Base-by-base conservation (phyloP, 1,140 invertebrate genomes). In the Phymorhynchus buccinoides region DNA sequence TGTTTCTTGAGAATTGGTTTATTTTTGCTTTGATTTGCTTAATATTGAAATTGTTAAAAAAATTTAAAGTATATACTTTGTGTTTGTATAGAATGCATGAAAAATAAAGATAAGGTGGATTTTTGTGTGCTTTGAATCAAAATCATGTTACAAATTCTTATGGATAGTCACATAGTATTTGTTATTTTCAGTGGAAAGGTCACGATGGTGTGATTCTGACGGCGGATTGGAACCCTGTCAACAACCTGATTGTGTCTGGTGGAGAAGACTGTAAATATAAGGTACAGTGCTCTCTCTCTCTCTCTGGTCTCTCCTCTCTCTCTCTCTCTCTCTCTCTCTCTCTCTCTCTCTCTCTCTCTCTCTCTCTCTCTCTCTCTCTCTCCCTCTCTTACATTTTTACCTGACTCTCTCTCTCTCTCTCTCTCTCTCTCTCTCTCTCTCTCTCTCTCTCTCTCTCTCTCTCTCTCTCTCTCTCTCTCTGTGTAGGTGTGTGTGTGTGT, bases 251-350 rank as follows among this genome's bases (percentile, higher is more conserved):
- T 78, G 94, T 99, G 37, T 98, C 98, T 41, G 98, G 98, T 1
- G 97, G 96, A 14, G 99, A 99, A 95, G 99, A 99, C 94, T 98
- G 97, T 90, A 95, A 96, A 88, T 99, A 98, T 86, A 98, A 98
- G 95, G 95, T 94, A 83, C 83, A n/a, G 12, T 3, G 12, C 14
- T 62, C 18, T 22, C 4, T 62, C 18, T 62, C 18, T 62, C 18
- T 62, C 18, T 62, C n/a, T n/a, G n/a, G n/a, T n/a, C n/a, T n/a
- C n/a, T n/a, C n/a, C n/a, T n/a, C 14, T 62, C 18, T 22, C 4
- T 62, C 18, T 62, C 18, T 62, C 18, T 62, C 18, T 62, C 14
- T 62, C 18, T 22, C 4, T 62, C 18, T 62, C 18, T 62, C 18
- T 62, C 18, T 62, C 14, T 62, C 18, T 22, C 4, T 62, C 18